Conservation (phyloP, 2,888 invertebrate genomes). For the Erannis defoliaria region DNA sequence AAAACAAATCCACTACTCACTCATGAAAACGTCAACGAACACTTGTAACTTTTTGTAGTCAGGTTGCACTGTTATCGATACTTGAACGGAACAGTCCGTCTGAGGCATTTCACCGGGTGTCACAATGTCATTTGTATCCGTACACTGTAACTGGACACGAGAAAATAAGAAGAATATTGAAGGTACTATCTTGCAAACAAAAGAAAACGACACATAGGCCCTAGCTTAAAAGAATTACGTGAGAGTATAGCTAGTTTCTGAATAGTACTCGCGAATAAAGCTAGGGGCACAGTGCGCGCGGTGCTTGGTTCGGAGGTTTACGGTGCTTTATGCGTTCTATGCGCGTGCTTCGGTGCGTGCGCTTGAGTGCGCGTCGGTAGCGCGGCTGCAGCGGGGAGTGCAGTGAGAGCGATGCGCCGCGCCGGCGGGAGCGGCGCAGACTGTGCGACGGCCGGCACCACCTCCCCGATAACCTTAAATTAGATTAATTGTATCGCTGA, state of each 20-base stretch:
- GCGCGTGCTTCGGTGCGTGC: slow-evolving; percentile 28
- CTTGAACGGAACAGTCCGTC: slow-evolving; percentile 81
- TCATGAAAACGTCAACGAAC: slow-evolving; percentile 85
- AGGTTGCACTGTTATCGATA: slow-evolving; percentile 81
- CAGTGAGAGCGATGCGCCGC: slow-evolving; percentile 70
- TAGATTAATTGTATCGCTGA: slow-evolving; percentile 86
- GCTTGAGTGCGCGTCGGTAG: slow-evolving; percentile 38
- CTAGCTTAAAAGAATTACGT: slow-evolving; percentile 30
- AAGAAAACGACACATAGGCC: not conserved
- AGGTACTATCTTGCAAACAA: slow-evolving; percentile 28
- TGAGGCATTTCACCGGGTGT: slow-evolving; percentile 80
- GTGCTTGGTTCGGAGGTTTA: not conserved
- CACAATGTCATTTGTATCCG: slow-evolving; percentile 64
- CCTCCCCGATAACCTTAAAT: slow-evolving; percentile 84
- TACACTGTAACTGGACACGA: slow-evolving; percentile 13
- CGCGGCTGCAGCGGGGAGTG: slow-evolving; percentile 50
- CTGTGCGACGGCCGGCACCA: slow-evolving; percentile 77
- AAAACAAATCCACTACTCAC: slow-evolving; percentile 67
- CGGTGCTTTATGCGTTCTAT: slow-evolving; percentile 10
- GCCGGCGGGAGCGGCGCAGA: slow-evolving; percentile 65
- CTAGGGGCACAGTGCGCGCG: too few species aligned
- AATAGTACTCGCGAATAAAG: slow-evolving; percentile 1
- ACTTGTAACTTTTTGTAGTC: slow-evolving; percentile 77
- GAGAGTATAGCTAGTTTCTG: not conserved
- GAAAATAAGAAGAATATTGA: slow-evolving; percentile 24